phyloP scores from a whole-genome alignment of 2,797 vertebrate genomes.

The Tarsius wallacei region DNA sequence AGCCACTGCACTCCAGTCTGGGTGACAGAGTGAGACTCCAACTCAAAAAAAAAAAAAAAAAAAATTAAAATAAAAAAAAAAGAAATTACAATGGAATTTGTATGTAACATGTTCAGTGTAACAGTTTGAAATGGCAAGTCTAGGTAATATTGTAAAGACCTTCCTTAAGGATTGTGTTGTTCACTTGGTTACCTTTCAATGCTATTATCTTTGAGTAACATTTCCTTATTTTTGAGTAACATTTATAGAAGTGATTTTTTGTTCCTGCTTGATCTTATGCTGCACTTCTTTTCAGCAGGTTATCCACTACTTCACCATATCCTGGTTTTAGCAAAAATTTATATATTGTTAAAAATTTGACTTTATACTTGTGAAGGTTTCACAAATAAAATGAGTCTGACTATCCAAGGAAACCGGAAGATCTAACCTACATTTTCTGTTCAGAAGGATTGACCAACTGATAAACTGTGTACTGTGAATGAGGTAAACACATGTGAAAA shows the following conservation, averaged over 20 bases:
- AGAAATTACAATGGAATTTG: too few relatives aligned
- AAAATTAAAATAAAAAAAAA: too few relatives aligned
- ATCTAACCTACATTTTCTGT: neutral
- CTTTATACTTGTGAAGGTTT: neutral
- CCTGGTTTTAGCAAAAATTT: neutral
- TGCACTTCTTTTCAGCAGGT: neutral
- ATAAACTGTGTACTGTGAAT: neutral
- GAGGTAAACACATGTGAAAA: neutral
- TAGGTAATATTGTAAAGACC: neutral
- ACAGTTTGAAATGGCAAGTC: neutral
- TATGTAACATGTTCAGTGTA: too few relatives aligned
- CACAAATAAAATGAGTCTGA: slow-evolving; percentile 25
- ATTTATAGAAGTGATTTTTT: neutral
- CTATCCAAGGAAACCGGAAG: neutral
- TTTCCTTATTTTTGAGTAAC: neutral
- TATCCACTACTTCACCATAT: neutral
- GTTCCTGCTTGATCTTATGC: neutral
- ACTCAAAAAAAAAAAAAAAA: too few relatives aligned
- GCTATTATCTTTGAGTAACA: neutral
- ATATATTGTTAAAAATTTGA: neutral
- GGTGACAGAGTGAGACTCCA: too few relatives aligned
- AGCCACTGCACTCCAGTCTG: too few relatives aligned
- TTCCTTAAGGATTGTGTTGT: neutral
- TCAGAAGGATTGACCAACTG: neutral
- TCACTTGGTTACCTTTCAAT: neutral